Percentiles rank a stretch among this genome's conserved stretches.
phyloP scores from a whole-genome alignment of 2,113 vertebrate species.

The Thamnaconus septentrionalis region DNA sequence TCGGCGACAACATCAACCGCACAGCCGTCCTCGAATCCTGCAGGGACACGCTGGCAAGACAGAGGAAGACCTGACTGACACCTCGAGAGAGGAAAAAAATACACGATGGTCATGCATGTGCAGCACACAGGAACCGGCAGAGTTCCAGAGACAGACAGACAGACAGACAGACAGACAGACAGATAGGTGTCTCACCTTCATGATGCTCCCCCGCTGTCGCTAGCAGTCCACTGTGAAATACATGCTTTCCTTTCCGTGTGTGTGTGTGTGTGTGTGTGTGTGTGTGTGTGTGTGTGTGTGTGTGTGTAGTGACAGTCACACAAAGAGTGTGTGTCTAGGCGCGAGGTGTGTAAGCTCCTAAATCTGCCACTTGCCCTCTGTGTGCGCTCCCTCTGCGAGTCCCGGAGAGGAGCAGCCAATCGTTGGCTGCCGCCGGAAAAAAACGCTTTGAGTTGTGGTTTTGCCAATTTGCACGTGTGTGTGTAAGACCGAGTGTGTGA shows the following conservation, averaged over 20 bases:
- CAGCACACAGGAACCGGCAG: not conserved
- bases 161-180: constrained; percentile 11
- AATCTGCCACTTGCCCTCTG: too few species aligned
- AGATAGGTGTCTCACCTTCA: constrained; percentile 63
- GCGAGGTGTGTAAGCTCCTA: too few species aligned
- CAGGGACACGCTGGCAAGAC: too few species aligned
- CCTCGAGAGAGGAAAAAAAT: constrained; percentile 6
- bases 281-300: not conserved
- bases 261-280: not conserved
- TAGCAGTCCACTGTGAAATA: constrained; percentile 39
- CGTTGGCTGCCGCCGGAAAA: too few species aligned
- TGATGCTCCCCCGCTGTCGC: constrained; percentile 45
- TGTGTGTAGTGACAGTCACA: too few species aligned
- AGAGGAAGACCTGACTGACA: constrained; percentile 26
- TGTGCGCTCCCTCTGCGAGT: too few species aligned
- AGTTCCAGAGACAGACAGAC: constrained; percentile 6
- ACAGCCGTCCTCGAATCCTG: too few species aligned
- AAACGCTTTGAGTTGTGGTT: too few species aligned
- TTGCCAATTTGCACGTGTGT: too few species aligned
- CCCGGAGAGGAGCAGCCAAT: too few species aligned
- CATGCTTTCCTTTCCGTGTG: constrained; percentile 20
- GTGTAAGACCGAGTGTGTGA: not conserved
- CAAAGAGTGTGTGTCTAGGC: too few species aligned
- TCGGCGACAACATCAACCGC: too few species aligned
- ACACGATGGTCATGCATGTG: not conserved